Evolutionary conservation across 2,113 vertebrate species (phyloP), one percentile per base, ranked within the genome.

Genomic region (Calidris pygmaea): DNA sequence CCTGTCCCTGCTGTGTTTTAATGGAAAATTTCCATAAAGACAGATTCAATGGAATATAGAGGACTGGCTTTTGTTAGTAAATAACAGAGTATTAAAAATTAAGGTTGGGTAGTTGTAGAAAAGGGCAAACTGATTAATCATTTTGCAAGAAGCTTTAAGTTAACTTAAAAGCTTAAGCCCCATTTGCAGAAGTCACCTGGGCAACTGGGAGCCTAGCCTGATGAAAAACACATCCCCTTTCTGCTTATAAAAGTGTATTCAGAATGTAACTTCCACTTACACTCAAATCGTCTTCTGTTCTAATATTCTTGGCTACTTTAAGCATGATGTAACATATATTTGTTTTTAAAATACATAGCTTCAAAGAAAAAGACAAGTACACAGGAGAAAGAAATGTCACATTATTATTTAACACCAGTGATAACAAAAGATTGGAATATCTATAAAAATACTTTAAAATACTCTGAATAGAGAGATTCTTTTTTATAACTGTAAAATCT

Each of bases 81-180:
- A 86, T 23, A 94, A 75, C 14, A 73, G 27, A 12, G 3, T 52
- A 60, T 72, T 89, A 78, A 79, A 92, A 92, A 83, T 52, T 82
- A 79, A 74, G 37, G 45, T 79, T 90, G 52, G 76, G 79, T 63
- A 89, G 32, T 6, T 72, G 29, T 60, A 76, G 87, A 34, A 82
- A 87, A 87, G 22, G 50, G 17, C 53, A 73, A 79, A 84, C 53
- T 73, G 50, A 91, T 94, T 70, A 95, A 95, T 92, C 89, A 59
- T 15, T 85, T 96, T 73, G 71, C 50, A 76, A 65, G 78, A 82
- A 85, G 62, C 60, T 72, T 78, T 88, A 93, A 96, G 71, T 67
- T 67, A 87, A 94, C 45, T 84, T 48, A 89, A 87, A 90, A 92
- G 59, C 70, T 89, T 87, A 85, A 87, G 18, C 7, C 12, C 9